These are phyloP conservation scores for Bombus pascuorum DNA, from an alignment of 1,140 invertebrate species.

Conservation along the genomic window DNA sequence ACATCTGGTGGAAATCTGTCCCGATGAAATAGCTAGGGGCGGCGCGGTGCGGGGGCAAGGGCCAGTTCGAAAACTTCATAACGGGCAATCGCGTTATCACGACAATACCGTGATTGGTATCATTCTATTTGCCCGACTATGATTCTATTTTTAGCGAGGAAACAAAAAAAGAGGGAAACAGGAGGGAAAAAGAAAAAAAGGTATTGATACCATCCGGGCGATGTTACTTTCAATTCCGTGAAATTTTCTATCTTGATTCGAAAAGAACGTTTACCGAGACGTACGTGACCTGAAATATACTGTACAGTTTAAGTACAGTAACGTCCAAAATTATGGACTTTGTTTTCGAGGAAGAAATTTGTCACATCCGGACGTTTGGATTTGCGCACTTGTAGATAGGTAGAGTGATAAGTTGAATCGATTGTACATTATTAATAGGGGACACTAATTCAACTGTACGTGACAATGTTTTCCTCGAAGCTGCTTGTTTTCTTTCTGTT, in stretches of 20 bases:
- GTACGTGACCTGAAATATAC: not conserved
- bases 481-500: not conserved
- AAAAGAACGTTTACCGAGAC: not conserved
- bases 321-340: not conserved
- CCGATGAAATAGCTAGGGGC: slow-evolving; percentile 29
- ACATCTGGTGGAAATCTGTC: slow-evolving; percentile 34
- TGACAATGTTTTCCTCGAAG: not conserved
- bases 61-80: slow-evolving; percentile 56
- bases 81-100: slow-evolving; percentile 58
- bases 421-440: slow-evolving; percentile 13
- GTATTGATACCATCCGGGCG: slow-evolving; percentile 16
- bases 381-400: not conserved
- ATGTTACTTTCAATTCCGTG: slow-evolving; percentile 30
- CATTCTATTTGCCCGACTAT: slow-evolving; percentile 53
- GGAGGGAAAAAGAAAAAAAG: not conserved
- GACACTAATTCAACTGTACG: not conserved
- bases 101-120: slow-evolving; percentile 64
- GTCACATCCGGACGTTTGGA: not conserved
- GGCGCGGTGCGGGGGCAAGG: not conserved
- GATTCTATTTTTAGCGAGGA: slow-evolving; percentile 56
- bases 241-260: slow-evolving; percentile 28
- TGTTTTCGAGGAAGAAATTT: slow-evolving; percentile 5
- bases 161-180: not conserved
- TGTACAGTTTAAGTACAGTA: not conserved
- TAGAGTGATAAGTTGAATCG: not conserved